A percentile compares a stretch with the other conserved stretches of the same genome.
Evolutionary conservation across 2,113 vertebrate genomes (phyloP).

Genomic region (Prietella phreatophila): DNA sequence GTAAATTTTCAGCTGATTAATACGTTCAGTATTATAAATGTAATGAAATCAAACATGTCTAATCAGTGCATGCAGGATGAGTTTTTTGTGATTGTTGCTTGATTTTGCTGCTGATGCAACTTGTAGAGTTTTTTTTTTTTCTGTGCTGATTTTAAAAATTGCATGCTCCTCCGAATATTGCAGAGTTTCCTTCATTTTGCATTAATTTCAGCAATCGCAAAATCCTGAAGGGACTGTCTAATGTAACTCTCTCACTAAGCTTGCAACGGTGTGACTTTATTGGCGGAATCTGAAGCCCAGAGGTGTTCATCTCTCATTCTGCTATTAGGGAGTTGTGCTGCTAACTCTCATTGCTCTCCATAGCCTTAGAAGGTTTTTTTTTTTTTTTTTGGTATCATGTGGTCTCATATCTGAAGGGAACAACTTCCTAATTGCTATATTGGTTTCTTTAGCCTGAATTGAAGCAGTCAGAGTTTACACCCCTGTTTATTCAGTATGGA

Average conservation of each 20-base stretch:
- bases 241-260: not conserved
- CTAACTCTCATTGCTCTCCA: not conserved
- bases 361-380: not conserved
- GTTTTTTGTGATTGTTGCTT: not conserved
- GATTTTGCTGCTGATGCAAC: too few relatives aligned
- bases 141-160: too few relatives aligned
- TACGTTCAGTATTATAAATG: not conserved
- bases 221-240: too few relatives aligned
- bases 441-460: not conserved
- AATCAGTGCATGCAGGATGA: not conserved
- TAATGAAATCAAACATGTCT: not conserved
- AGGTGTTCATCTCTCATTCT: not conserved
- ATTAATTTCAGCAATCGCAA: too few relatives aligned
- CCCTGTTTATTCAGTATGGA: not conserved
- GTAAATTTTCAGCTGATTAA: not conserved
- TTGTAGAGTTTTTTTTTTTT: too few relatives aligned
- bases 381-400: not conserved
- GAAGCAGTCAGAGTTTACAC: not conserved
- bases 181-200: too few relatives aligned
- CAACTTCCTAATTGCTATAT: not conserved
- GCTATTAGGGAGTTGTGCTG: not conserved
- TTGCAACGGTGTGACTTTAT: not conserved
- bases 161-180: too few relatives aligned
- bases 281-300: not conserved
- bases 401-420: not conserved